Percentiles rank a stretch among this genome's conserved stretches.
These are phyloP conservation scores for Rhabdophis nuchalis DNA, from an alignment of 2,797 vertebrate species.

Conservation along the genomic window DNA sequence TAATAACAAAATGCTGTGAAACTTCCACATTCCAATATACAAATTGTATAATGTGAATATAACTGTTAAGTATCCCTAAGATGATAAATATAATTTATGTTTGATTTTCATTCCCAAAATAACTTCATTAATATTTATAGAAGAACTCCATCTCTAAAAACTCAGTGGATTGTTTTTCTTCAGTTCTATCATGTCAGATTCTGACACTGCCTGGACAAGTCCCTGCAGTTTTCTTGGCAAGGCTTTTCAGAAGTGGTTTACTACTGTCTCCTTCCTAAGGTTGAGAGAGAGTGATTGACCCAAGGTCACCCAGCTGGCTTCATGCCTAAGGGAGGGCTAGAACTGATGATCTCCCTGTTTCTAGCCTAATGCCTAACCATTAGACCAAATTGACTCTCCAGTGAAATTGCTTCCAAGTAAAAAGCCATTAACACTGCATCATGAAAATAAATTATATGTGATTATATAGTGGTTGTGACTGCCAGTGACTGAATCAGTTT, in stretches of 20 bases:
- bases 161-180: background rate
- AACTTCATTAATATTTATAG: background rate
- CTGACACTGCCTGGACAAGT: background rate
- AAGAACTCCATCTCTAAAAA: background rate
- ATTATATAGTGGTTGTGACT: background rate
- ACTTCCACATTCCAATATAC: background rate
- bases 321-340: background rate
- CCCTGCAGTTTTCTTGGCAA: background rate
- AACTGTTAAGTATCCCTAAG: background rate
- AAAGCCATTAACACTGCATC: background rate
- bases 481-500: background rate
- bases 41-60: background rate
- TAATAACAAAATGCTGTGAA: background rate
- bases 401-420: background rate
- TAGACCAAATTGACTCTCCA: background rate
- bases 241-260: background rate
- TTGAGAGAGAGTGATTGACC: background rate
- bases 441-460: background rate
- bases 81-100: background rate
- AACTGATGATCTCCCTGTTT: background rate
- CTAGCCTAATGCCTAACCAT: background rate
- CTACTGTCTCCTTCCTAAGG: background rate
- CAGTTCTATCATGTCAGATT: background rate
- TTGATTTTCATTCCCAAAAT: background rate
- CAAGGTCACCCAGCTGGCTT: background rate